phyloP scores from a whole-genome alignment of 2,888 invertebrate genomes.

The Homarus gammarus region DNA sequence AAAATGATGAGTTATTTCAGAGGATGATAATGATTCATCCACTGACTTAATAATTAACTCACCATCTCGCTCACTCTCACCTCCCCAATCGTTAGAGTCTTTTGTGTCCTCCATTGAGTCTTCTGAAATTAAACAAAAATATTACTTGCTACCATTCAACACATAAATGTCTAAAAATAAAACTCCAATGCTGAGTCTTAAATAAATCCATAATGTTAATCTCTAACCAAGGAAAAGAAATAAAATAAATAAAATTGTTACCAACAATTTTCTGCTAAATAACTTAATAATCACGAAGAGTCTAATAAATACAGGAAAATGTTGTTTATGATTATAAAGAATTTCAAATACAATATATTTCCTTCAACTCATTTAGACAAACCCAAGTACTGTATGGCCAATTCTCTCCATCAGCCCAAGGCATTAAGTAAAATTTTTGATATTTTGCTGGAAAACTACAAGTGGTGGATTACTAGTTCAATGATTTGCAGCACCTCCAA shows the following conservation, averaged over 20 bases:
- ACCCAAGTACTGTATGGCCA: too few relatives aligned
- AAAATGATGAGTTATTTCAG: not conserved
- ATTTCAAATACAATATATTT: too few relatives aligned
- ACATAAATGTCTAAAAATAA: not conserved
- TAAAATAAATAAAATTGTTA: too few relatives aligned
- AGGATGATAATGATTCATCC: not conserved
- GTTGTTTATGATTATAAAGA: too few relatives aligned
- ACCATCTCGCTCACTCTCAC: slow-evolving; percentile 56
- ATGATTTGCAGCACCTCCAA: too few relatives aligned
- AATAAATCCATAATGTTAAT: not conserved
- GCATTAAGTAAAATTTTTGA: too few relatives aligned
- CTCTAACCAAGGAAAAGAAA: not conserved
- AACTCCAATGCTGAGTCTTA: not conserved
- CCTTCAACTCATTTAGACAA: too few relatives aligned
- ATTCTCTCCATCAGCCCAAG: too few relatives aligned
- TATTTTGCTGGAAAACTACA: too few relatives aligned
- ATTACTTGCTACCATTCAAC: slow-evolving; percentile 33
- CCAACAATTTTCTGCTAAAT: too few relatives aligned
- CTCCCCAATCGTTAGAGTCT: slow-evolving; percentile 67
- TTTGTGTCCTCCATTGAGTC: slow-evolving; percentile 68
- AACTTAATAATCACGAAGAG: too few relatives aligned
- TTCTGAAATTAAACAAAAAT: slow-evolving; percentile 60
- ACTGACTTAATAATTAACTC: slow-evolving; percentile 27
- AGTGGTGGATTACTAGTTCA: too few relatives aligned
- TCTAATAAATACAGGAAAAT: not conserved